Evolutionary conservation across 2,888 invertebrate species (phyloP).

Genomic region (Phoenoteleia sp.): DNA sequence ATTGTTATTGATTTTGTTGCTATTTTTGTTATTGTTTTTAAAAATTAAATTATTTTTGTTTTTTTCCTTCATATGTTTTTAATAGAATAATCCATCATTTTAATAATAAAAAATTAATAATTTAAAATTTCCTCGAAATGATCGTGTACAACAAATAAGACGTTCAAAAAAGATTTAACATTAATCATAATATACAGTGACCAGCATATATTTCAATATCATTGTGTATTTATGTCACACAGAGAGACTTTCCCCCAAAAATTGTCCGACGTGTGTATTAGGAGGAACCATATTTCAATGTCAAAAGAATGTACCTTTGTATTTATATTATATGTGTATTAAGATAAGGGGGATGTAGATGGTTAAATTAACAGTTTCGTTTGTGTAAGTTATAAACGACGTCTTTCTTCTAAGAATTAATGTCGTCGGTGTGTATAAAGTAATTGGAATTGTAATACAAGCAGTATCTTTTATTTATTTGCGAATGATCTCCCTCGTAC

Average conservation of each 20-base stretch:
- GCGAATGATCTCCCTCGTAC: no score
- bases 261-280: conserved; percentile 45
- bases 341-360: conserved; percentile 26
- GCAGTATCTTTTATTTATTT: background rate
- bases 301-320: conserved; percentile 41
- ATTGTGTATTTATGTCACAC: conserved; percentile 62
- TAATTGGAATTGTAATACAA: conserved; percentile 15
- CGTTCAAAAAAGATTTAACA: background rate
- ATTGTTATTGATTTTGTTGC: no score
- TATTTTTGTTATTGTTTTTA: no score
- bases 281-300: conserved; percentile 56
- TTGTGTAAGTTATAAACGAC: conserved; percentile 22
- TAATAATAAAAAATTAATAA: no score
- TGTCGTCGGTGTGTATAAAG: background rate
- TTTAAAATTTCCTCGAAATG: no score
- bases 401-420: conserved; percentile 39
- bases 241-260: conserved; percentile 52
- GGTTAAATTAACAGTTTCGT: conserved; percentile 43
- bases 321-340: conserved; percentile 41
- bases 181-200: conserved; percentile 53
- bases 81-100: no score
- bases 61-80: no score
- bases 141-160: background rate
- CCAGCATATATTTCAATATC: conserved; percentile 65
- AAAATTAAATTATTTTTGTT: no score